Percentiles rank a stretch among this genome's conserved stretches.
Conservation (phyloP, 1,140 invertebrate genomes). For the Drosophila melanica region DNA sequence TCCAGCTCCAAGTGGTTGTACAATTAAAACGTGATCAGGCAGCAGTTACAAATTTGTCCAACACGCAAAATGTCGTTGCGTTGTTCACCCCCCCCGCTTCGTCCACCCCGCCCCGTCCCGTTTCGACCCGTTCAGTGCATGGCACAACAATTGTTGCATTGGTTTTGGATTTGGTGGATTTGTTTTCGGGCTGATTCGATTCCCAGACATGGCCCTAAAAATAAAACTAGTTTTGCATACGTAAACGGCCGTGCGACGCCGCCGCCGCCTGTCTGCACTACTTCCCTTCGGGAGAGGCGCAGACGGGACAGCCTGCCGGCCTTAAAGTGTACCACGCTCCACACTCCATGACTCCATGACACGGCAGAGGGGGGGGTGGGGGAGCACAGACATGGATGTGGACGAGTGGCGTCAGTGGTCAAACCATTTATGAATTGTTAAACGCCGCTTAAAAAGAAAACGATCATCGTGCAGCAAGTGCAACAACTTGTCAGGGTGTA, state of each 20-base stretch:
- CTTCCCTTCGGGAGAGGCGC: conserved; percentile 60
- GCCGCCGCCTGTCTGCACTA: conserved; percentile 66
- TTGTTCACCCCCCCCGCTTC: conserved; percentile 36
- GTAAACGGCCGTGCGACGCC: conserved; percentile 57
- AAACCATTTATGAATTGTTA: conserved; percentile 80
- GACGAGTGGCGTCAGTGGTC: conserved; percentile 74
- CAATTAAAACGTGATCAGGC: conserved; percentile 82
- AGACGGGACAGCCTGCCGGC: conserved; percentile 20
- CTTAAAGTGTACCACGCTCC: conserved; percentile 43
- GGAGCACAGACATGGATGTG: conserved; percentile 36
- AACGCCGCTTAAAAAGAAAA: conserved; percentile 53
- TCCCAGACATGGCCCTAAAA: conserved; percentile 80
- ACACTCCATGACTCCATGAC: not conserved
- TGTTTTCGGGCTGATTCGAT: conserved; percentile 59
- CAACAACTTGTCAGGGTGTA: conserved; percentile 54
- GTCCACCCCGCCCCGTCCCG: not conserved
- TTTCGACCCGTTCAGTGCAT: not conserved
- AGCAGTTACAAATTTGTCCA: conserved; percentile 81
- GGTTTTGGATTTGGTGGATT: conserved; percentile 58
- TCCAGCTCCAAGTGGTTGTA: conserved; percentile 67
- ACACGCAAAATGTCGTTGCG: conserved; percentile 81
- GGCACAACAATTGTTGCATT: conserved; percentile 62
- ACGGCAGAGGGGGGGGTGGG: conserved; percentile 15
- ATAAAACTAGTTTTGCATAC: conserved; percentile 81
- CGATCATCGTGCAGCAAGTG: conserved; percentile 36